Evolutionary conservation across 2,797 vertebrate genomes (phyloP).

Genomic region (Clarias fuscus): DNA sequence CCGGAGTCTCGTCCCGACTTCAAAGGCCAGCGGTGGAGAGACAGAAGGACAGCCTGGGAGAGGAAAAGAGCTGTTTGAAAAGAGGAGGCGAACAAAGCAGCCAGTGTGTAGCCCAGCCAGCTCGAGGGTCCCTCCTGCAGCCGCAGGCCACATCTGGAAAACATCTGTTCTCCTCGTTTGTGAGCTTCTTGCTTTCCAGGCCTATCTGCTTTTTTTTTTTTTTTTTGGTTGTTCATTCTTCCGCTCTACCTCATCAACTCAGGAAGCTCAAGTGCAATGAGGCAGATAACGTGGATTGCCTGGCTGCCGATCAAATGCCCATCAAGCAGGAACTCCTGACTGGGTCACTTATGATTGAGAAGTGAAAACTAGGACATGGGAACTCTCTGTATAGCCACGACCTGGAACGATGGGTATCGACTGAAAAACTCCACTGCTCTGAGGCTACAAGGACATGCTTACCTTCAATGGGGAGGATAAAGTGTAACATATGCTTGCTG

Average conservation of each 20-base stretch:
- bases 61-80: slow-evolving; percentile 34
- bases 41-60: slow-evolving; percentile 50
- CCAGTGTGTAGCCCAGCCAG: slow-evolving; percentile 60
- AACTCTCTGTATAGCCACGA: not conserved
- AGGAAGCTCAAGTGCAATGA: slow-evolving; percentile 65
- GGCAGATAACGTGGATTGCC: slow-evolving; percentile 49
- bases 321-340: not conserved
- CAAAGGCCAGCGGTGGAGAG: slow-evolving; percentile 58
- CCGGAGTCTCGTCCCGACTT: slow-evolving; percentile 65
- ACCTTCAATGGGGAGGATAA: too few species aligned
- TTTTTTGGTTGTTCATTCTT: not conserved
- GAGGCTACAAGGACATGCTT: not conserved
- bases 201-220: slow-evolving; percentile 39
- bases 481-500: not conserved
- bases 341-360: not conserved
- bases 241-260: slow-evolving; percentile 26
- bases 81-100: slow-evolving; percentile 67
- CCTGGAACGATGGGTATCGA: not conserved
- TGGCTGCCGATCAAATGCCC: slow-evolving; percentile 29
- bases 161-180: slow-evolving; percentile 66
- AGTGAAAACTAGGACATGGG: not conserved
- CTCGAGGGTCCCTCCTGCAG: slow-evolving; percentile 44
- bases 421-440: not conserved
- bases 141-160: slow-evolving; percentile 63
- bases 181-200: slow-evolving; percentile 55